Evolutionary conservation across 2,888 invertebrate species (phyloP).

Genomic region (Phengaris arion): DNA sequence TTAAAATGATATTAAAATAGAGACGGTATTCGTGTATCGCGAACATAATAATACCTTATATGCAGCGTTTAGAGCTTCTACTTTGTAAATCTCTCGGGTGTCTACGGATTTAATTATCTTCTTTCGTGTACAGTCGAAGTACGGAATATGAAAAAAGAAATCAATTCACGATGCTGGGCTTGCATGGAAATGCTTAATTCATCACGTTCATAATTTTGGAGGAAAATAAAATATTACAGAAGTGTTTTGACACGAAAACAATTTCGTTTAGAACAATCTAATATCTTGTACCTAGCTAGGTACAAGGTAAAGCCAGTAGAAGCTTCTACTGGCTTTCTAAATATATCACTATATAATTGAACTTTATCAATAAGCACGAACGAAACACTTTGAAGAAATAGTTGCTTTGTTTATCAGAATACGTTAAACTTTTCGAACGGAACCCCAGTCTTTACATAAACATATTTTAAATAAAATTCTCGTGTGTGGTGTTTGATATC

Average conservation of each 20-base stretch:
- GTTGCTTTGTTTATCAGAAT: too few species aligned
- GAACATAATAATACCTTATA: conserved; percentile 27
- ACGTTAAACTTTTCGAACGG: too few species aligned
- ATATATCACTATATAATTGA: too few species aligned
- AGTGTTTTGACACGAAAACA: background rate
- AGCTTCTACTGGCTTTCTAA: too few species aligned
- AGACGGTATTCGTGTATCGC: conserved; percentile 4
- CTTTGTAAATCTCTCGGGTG: conserved; percentile 57
- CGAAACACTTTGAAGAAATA: too few species aligned
- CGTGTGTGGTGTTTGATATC: too few species aligned
- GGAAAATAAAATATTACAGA: conserved; percentile 1
- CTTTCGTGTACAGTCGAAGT: conserved; percentile 46
- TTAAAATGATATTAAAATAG: conserved; percentile 6
- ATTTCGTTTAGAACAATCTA: too few species aligned
- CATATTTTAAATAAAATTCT: too few species aligned
- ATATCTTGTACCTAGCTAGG: too few species aligned
- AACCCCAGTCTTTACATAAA: too few species aligned
- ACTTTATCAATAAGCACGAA: too few species aligned
- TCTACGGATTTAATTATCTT: conserved; percentile 67
- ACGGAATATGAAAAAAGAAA: conserved; percentile 45
- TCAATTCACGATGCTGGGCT: conserved; percentile 50
- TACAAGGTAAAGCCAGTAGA: too few species aligned
- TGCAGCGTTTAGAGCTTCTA: conserved; percentile 26
- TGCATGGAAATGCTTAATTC: conserved; percentile 20
- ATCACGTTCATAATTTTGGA: conserved; percentile 12